A percentile compares a stretch with the other conserved stretches of the same genome.
These are phyloP conservation scores for Onychostruthus taczanowskii DNA, from an alignment of 2,113 vertebrate species.

Conservation along the genomic window DNA sequence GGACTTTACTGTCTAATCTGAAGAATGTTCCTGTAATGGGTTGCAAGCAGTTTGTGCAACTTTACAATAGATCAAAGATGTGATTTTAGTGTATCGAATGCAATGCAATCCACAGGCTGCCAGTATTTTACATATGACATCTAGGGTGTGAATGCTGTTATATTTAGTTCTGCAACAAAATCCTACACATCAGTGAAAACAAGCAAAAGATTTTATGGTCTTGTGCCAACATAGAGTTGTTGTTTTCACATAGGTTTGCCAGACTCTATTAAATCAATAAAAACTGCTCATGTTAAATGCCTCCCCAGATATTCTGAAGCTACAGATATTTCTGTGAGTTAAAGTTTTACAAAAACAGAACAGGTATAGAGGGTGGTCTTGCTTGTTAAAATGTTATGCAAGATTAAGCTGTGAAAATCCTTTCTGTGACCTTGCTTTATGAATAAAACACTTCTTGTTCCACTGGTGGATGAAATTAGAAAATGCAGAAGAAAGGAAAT, in stretches of 20 bases:
- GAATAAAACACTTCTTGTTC: background rate
- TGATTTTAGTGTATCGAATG: fast-evolving
- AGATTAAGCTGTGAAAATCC: slow-evolving; percentile 28
- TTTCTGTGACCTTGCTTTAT: slow-evolving; percentile 13
- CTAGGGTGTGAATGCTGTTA: background rate
- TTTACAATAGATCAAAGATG: background rate
- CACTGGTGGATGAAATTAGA: slow-evolving; percentile 32
- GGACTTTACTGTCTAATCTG: background rate
- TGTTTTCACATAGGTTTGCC: background rate
- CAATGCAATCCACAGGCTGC: background rate
- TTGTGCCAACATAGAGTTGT: background rate
- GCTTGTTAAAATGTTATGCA: slow-evolving; percentile 20
- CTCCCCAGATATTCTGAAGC: background rate
- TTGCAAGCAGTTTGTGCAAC: background rate
- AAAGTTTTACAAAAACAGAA: background rate
- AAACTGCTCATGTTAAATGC: background rate
- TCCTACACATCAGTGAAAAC: background rate
- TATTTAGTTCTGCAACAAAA: background rate
- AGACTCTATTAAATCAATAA: background rate
- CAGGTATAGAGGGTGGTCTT: background rate
- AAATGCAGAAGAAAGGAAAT: background rate
- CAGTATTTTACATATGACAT: background rate
- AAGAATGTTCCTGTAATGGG: background rate
- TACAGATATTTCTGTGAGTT: background rate
- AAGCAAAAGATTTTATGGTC: background rate